Conservation (phyloP, 2,797 vertebrate species). For the Sebastes iracundus region DNA sequence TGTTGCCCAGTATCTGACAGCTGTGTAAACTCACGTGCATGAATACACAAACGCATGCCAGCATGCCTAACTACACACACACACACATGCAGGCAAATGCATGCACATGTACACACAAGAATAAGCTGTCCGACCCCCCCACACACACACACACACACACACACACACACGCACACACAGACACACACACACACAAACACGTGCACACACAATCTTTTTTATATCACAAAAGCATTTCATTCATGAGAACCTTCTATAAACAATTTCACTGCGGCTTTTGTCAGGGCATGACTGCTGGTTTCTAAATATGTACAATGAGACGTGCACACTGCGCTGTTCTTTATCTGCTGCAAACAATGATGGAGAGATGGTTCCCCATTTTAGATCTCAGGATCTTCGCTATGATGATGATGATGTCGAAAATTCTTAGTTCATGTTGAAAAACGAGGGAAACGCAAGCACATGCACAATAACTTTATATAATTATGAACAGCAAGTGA, state of each 20-base stretch:
- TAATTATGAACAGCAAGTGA: not conserved
- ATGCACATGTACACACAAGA: constrained; percentile 9
- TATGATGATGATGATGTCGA: not conserved
- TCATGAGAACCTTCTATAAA: constrained; percentile 35
- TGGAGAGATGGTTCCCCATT: not conserved
- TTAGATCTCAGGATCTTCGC: not conserved
- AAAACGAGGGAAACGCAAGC: not conserved
- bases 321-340: not conserved
- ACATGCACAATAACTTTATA: not conserved
- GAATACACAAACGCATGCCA: constrained; percentile 29
- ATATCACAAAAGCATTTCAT: constrained; percentile 41
- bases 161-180: not conserved
- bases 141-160: too few relatives aligned
- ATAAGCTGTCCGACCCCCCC: not conserved
- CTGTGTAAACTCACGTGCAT: constrained; percentile 60
- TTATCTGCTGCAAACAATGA: constrained; percentile 2
- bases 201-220: not conserved
- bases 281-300: constrained; percentile 14
- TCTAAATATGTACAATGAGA: constrained; percentile 20
- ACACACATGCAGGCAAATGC: constrained; percentile 9
- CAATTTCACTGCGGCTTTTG: constrained; percentile 22
- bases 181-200: not conserved
- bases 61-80: constrained; percentile 27
- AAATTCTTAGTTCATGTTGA: not conserved
- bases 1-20: constrained; percentile 50